Conservation (phyloP, 2,797 vertebrate genomes). For the Ispidina lecontei region DNA sequence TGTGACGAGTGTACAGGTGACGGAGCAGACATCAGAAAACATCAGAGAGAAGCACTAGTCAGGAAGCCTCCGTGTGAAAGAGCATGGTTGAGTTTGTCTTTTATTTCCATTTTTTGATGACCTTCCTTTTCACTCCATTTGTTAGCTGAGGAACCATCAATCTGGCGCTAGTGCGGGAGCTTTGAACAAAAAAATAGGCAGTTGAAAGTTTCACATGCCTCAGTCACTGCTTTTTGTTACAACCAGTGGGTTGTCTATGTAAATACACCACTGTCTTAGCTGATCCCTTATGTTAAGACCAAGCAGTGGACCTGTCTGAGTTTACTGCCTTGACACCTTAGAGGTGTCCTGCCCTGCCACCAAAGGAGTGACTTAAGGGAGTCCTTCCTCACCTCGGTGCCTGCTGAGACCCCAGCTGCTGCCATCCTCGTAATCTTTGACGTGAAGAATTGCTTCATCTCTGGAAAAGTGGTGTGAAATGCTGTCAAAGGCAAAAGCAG, state of each 20-base stretch:
- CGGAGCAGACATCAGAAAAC: not conserved
- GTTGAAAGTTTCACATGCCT: not conserved
- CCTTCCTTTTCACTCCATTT: not conserved
- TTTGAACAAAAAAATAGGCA: constrained; percentile 12
- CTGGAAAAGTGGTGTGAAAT: not conserved
- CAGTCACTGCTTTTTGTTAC: not conserved
- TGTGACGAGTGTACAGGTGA: not conserved
- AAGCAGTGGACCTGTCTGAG: not conserved
- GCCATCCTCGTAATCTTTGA: not conserved
- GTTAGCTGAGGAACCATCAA: not conserved
- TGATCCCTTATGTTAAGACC: not conserved
- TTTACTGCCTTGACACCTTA: not conserved
- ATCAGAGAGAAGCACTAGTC: not conserved
- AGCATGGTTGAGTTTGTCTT: not conserved
- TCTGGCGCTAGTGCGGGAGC: not conserved
- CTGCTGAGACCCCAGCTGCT: not conserved
- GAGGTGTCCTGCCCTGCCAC: not conserved
- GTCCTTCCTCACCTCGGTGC: not conserved
- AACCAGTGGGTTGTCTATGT: not conserved
- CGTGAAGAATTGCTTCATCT: not conserved
- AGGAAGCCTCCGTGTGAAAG: not conserved
- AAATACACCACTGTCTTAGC: not conserved
- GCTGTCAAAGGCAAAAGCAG: not conserved
- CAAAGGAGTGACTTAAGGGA: not conserved
- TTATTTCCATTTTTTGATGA: not conserved